A percentile compares a stretch with the other conserved stretches of the same genome.
These are phyloP conservation scores for Jacana jacana DNA, from an alignment of 2,113 vertebrate genomes.

Conservation along the genomic window DNA sequence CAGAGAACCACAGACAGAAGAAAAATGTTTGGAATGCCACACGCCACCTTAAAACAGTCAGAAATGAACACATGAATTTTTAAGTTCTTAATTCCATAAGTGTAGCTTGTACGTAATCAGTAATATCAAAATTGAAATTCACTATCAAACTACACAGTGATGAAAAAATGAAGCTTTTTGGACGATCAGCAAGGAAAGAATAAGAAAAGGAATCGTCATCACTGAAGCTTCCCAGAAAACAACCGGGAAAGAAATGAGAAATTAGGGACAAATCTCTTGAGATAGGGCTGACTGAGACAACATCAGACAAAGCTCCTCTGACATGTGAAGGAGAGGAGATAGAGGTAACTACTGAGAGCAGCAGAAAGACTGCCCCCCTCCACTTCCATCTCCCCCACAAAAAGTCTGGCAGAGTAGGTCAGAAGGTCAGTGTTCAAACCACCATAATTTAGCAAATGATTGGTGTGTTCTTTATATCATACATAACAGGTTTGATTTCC, in stretches of 20 bases:
- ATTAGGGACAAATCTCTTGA: not conserved
- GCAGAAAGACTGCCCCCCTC: not conserved
- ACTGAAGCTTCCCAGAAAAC: not conserved
- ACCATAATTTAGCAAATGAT: conserved; percentile 25
- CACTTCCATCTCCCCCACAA: not conserved
- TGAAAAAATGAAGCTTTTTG: not conserved
- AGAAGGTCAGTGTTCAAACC: conserved; percentile 41
- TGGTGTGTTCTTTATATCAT: conserved; percentile 44
- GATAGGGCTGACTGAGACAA: not conserved
- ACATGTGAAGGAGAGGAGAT: not conserved
- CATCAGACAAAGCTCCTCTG: not conserved
- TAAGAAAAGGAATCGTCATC: not conserved
- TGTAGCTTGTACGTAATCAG: not conserved
- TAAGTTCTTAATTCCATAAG: not conserved
- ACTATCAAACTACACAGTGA: not conserved
- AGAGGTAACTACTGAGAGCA: not conserved
- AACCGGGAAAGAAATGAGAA: not conserved
- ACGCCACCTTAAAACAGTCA: not conserved
- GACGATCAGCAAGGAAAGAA: not conserved
- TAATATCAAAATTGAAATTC: not conserved
- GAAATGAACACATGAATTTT: not conserved
- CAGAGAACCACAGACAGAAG: not conserved
- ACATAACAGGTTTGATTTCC: conserved; percentile 23
- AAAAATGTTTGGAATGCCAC: not conserved
- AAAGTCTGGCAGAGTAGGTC: not conserved